Conservation (phyloP, 1,140 invertebrate species). For the Eurosta solidaginis region DNA sequence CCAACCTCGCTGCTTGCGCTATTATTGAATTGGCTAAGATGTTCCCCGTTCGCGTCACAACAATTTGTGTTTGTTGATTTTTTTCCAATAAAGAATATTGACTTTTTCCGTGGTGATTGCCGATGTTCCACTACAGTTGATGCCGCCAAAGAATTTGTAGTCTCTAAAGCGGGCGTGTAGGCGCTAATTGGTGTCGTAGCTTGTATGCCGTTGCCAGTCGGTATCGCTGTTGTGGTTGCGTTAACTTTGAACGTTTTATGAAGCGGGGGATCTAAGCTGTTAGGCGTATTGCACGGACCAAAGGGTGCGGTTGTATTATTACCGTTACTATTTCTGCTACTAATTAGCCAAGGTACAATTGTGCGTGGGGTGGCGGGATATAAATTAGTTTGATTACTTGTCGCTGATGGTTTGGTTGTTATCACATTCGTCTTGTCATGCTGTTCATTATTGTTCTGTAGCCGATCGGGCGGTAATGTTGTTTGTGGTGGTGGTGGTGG, state of each 20-base stretch:
- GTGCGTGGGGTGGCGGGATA: neutral
- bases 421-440: slow-evolving; percentile 18
- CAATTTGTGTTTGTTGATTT: neutral
- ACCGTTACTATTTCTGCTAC: neutral
- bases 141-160: neutral
- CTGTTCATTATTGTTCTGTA: slow-evolving; percentile 59
- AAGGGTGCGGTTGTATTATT: slow-evolving; percentile 21
- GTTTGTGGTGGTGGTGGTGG: neutral
- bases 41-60: slow-evolving; percentile 9
- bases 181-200: neutral
- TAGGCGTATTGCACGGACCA: slow-evolving; percentile 21
- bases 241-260: neutral
- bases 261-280: slow-evolving; percentile 33
- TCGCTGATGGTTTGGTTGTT: slow-evolving; percentile 29
- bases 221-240: slow-evolving; percentile 33
- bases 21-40: slow-evolving; percentile 1
- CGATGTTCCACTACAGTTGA: neutral
- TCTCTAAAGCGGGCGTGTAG: neutral
- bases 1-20: slow-evolving; percentile 27
- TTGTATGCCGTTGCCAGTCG: slow-evolving; percentile 10
- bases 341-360: neutral
- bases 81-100: slow-evolving; percentile 31
- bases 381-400: slow-evolving; percentile 27
- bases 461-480: neutral
- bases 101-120: slow-evolving; percentile 20